Percentiles rank a stretch among this genome's conserved stretches.
These are phyloP conservation scores for Gastrophryne carolinensis DNA, from an alignment of 2,797 vertebrate species.

Conservation along the genomic window DNA sequence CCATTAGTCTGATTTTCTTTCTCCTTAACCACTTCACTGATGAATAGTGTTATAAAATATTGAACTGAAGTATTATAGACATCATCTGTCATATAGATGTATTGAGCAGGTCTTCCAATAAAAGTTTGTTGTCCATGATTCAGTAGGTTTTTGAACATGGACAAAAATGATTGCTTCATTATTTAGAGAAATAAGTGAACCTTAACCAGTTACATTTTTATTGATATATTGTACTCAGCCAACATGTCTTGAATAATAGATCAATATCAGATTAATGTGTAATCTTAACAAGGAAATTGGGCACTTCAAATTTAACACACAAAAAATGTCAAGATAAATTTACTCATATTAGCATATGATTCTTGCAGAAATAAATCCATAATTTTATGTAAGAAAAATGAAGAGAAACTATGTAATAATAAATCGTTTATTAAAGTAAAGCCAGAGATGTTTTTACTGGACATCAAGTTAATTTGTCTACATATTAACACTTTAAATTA, in stretches of 20 bases:
- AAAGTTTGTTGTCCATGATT: slow-evolving; percentile 49
- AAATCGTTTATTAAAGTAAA: slow-evolving; percentile 20
- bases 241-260: slow-evolving; percentile 48
- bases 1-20: slow-evolving; percentile 7
- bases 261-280: slow-evolving; percentile 52
- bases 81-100: slow-evolving; percentile 44
- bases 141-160: slow-evolving; percentile 49
- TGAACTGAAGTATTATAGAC: slow-evolving; percentile 41
- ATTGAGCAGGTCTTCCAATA: slow-evolving; percentile 30
- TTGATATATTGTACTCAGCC: slow-evolving; percentile 46
- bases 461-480: background rate
- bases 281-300: slow-evolving; percentile 41
- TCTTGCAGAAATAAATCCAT: slow-evolving; percentile 13
- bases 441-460: background rate
- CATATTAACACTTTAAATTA: too few species aligned
- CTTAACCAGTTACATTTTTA: slow-evolving; percentile 45
- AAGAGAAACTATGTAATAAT: background rate
- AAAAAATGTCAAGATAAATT: slow-evolving; percentile 34
- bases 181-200: slow-evolving; percentile 44
- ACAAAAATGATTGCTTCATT: slow-evolving; percentile 52
- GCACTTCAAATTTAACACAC: slow-evolving; percentile 14
- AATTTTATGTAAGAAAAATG: background rate
- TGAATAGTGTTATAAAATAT: slow-evolving; percentile 45
- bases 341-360: slow-evolving; percentile 21
- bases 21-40: slow-evolving; percentile 42